phyloP scores from a whole-genome alignment of 2,888 invertebrate genomes.

The Anoplius nigerrimus region DNA sequence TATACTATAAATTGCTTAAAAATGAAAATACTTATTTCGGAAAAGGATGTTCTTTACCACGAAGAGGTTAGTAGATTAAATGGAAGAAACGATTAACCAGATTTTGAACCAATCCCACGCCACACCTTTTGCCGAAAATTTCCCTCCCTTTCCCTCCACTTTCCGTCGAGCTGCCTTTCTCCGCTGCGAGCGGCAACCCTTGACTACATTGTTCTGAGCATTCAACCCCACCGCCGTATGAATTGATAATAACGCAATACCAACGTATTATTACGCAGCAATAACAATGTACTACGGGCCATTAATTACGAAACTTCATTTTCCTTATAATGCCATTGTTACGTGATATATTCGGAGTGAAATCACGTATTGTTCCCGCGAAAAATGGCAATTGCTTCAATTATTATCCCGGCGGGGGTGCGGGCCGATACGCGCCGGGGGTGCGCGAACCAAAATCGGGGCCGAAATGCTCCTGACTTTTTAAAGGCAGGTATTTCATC shows the following conservation, averaged over 20 bases:
- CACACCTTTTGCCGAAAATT: not conserved
- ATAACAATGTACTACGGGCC: slow-evolving; percentile 30
- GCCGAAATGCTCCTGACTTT: too few species aligned
- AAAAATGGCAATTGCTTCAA: slow-evolving; percentile 7
- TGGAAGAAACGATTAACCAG: too few species aligned
- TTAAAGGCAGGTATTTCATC: too few species aligned
- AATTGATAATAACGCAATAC: slow-evolving; percentile 46
- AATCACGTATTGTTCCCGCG: slow-evolving; percentile 3
- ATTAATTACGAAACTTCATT: slow-evolving; percentile 46
- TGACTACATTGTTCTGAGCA: slow-evolving; percentile 30
- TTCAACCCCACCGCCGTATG: slow-evolving; percentile 16
- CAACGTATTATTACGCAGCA: slow-evolving; percentile 27
- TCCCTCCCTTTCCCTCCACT: not conserved
- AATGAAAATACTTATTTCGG: too few species aligned
- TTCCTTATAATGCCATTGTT: slow-evolving; percentile 22
- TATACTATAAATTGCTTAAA: too few species aligned
- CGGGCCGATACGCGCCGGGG: not conserved
- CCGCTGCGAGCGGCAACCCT: slow-evolving; percentile 6
- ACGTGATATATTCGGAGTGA: not conserved
- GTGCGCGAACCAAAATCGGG: too few species aligned
- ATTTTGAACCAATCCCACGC: too few species aligned
- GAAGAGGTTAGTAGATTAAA: too few species aligned
- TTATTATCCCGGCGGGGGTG: not conserved
- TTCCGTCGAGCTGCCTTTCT: slow-evolving; percentile 5
- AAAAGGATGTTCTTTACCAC: too few species aligned